These are phyloP conservation scores for Nannoperca australis DNA, from an alignment of 2,797 vertebrate species.

Conservation along the genomic window DNA sequence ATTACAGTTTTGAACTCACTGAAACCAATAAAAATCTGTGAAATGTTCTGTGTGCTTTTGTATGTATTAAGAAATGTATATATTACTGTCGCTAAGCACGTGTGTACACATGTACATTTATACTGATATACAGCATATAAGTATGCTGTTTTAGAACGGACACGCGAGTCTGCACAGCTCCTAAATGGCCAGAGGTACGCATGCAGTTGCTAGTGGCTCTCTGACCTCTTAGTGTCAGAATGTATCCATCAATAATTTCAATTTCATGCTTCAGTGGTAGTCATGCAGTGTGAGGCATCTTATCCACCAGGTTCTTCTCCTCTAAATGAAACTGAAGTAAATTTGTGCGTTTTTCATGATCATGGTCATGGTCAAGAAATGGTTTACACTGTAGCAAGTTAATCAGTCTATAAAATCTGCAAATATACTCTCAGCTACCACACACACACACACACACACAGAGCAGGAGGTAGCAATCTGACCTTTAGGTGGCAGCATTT, in stretches of 20 bases:
- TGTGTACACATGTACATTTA: not conserved
- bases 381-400: not conserved
- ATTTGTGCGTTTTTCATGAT: conserved; percentile 12
- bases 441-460: not conserved
- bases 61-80: not conserved
- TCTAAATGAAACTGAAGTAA: conserved; percentile 11
- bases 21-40: conserved; percentile 33
- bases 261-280: conserved; percentile 69
- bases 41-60: not conserved
- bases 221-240: conserved; percentile 61
- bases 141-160: conserved; percentile 3
- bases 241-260: conserved; percentile 74
- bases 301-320: conserved; percentile 37
- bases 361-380: conserved; percentile 14
- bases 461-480: conserved; percentile 22
- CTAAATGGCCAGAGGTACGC: conserved; percentile 9
- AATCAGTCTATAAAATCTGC: conserved; percentile 24
- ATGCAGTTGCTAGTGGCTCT: conserved; percentile 26
- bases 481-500: conserved; percentile 81
- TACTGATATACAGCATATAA: not conserved
- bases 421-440: conserved; percentile 14
- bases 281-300: conserved; percentile 23
- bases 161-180: not conserved
- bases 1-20: not conserved
- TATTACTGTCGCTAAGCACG: not conserved